A percentile compares a stretch with the other conserved stretches of the same genome.
These are phyloP conservation scores for Clarias fuscus DNA, from an alignment of 2,797 vertebrate species.

Conservation along the genomic window DNA sequence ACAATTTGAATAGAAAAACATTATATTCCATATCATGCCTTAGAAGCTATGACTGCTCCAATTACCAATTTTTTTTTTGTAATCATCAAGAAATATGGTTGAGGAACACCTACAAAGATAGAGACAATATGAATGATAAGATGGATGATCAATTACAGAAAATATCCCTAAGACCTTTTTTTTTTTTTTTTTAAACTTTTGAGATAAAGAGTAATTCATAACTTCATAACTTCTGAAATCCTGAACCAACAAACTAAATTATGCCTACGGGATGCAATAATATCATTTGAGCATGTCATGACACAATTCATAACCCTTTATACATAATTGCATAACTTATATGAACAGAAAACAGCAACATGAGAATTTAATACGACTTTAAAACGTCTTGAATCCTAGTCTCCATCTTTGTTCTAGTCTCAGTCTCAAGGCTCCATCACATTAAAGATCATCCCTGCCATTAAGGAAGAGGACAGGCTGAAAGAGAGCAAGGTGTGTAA, in stretches of 20 bases:
- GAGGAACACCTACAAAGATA: neutral
- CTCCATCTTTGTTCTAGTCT: constrained; percentile 71
- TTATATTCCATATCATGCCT: neutral
- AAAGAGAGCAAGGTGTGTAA: constrained; percentile 88
- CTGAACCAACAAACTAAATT: neutral
- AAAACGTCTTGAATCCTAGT: neutral
- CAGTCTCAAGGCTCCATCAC: constrained; percentile 96
- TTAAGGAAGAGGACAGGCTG: constrained; percentile 88
- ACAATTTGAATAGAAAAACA: neutral
- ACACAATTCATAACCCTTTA: neutral
- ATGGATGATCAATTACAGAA: neutral
- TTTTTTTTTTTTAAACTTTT: no score
- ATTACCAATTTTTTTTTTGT: neutral
- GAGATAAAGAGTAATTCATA: no score
- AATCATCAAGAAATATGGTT: neutral
- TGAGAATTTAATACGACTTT: neutral
- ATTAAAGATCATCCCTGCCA: constrained; percentile 92
- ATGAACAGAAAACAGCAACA: neutral
- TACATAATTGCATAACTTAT: no score
- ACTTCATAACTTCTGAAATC: no score
- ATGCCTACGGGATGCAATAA: neutral
- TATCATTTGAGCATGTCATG: neutral
- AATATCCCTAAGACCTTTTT: neutral
- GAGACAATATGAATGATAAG: neutral
- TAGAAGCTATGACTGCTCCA: neutral